phyloP scores from a whole-genome alignment of 2,888 invertebrate species.

The Danaus chrysippus region DNA sequence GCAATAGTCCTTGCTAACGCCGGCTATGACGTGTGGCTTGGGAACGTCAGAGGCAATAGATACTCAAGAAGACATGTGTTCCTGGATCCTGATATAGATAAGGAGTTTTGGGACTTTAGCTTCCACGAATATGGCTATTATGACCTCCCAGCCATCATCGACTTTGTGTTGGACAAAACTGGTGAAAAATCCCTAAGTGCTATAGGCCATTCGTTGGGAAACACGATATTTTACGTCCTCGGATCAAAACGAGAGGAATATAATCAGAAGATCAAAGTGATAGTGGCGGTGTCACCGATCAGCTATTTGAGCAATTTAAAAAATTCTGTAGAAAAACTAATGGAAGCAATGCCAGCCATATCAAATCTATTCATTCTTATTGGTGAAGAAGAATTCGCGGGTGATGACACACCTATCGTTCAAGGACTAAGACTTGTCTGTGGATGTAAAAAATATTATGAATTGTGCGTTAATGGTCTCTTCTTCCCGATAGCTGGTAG shows the following conservation, averaged over 20 bases:
- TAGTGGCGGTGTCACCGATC: slow-evolving; percentile 77
- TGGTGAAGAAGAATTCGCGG: slow-evolving; percentile 37
- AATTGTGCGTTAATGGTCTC: slow-evolving; percentile 47
- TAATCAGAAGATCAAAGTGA: slow-evolving; percentile 72
- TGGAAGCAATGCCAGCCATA: slow-evolving; percentile 40
- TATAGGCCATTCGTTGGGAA: slow-evolving; percentile 84
- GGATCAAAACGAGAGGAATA: slow-evolving; percentile 71
- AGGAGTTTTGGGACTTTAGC: slow-evolving; percentile 73
- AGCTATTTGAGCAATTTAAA: slow-evolving; percentile 61
- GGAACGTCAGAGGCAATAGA: slow-evolving; percentile 76
- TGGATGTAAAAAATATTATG: slow-evolving; percentile 29
- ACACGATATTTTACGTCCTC: slow-evolving; percentile 74
- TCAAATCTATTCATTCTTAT: slow-evolving; percentile 58
- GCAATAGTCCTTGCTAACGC: slow-evolving; percentile 53
- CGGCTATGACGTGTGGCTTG: slow-evolving; percentile 68
- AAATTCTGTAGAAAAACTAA: slow-evolving; percentile 40
- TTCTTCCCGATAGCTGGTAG: slow-evolving; percentile 65
- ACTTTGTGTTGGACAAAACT: slow-evolving; percentile 54
- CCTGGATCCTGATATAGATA: slow-evolving; percentile 48
- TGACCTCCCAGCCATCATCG: slow-evolving; percentile 82
- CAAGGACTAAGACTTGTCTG: slow-evolving; percentile 27
- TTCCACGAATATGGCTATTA: slow-evolving; percentile 83
- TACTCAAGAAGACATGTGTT: slow-evolving; percentile 75
- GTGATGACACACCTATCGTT: slow-evolving; percentile 24
- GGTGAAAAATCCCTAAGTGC: slow-evolving; percentile 74